Evolutionary conservation across 2,797 vertebrate genomes (phyloP).

Genomic region (Oreochromis mossambicus): DNA sequence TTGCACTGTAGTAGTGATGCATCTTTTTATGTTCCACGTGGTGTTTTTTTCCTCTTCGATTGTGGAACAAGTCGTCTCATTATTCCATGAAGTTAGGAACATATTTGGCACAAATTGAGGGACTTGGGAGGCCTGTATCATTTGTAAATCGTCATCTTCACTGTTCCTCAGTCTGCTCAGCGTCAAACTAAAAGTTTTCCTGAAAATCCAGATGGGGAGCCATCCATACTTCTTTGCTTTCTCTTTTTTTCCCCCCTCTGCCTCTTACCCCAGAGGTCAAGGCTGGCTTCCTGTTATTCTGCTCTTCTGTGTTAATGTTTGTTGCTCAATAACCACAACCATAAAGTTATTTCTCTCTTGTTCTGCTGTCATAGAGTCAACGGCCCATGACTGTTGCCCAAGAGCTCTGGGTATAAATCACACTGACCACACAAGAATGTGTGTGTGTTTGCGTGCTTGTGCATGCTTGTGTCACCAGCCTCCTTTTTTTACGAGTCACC

Average conservation of each 20-base stretch:
- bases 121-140: neutral
- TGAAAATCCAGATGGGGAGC: constrained; percentile 29
- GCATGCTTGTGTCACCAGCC: constrained; percentile 31
- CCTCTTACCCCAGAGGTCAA: constrained; percentile 52
- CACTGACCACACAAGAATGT: constrained; percentile 7
- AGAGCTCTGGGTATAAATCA: constrained; percentile 66
- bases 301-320: constrained; percentile 57
- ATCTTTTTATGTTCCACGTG: neutral
- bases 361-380: constrained; percentile 66
- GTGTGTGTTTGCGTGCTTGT: neutral
- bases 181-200: constrained; percentile 3
- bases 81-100: neutral
- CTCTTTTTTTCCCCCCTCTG: neutral
- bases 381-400: constrained; percentile 60
- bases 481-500: constrained; percentile 52
- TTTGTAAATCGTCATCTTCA: neutral
- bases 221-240: constrained; percentile 7
- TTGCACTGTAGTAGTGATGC: neutral
- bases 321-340: constrained; percentile 62
- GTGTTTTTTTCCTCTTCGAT: neutral
- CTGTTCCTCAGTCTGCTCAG: neutral
- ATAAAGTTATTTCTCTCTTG: constrained; percentile 65
- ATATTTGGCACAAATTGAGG: neutral
- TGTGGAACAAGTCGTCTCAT: neutral
- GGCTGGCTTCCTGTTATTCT: constrained; percentile 72